Evolutionary conservation across 1,140 invertebrate species (phyloP).

Genomic region (Spodoptera frugiperda): DNA sequence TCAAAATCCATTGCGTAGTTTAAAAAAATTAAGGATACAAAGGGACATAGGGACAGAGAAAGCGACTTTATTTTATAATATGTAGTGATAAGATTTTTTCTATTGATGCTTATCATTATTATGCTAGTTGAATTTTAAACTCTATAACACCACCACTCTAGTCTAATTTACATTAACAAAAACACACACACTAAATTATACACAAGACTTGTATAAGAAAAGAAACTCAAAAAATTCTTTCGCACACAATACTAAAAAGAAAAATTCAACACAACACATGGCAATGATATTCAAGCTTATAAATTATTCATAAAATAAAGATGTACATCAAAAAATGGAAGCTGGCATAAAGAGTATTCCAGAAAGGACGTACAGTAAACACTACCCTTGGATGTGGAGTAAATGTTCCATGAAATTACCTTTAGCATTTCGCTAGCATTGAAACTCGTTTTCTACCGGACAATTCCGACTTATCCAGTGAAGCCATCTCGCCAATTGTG

Average conservation of each 20-base stretch:
- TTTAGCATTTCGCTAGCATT: conserved; percentile 66
- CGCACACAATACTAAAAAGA: not conserved
- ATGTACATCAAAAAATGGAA: conserved; percentile 53
- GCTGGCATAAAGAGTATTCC: conserved; percentile 54
- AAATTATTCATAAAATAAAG: conserved; percentile 50
- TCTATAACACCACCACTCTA: too few relatives aligned
- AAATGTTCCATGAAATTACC: conserved; percentile 77
- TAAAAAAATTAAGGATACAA: too few relatives aligned
- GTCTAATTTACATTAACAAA: too few relatives aligned
- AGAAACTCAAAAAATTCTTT: not conserved
- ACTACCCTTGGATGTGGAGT: conserved; percentile 64
- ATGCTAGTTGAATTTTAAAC: too few relatives aligned
- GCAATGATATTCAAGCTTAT: conserved; percentile 38
- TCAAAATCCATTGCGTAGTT: too few relatives aligned
- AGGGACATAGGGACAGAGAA: too few relatives aligned
- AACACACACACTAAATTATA: not conserved
- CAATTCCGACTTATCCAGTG: conserved; percentile 62
- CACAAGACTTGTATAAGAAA: not conserved
- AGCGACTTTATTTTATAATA: too few relatives aligned
- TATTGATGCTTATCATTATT: too few relatives aligned
- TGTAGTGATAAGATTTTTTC: too few relatives aligned
- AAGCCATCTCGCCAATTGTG: conserved; percentile 50
- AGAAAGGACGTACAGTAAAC: conserved; percentile 63
- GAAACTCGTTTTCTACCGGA: conserved; percentile 63
- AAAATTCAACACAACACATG: conserved; percentile 21